A percentile compares a stretch with the other conserved stretches of the same genome.
Conservation (phyloP, 1,140 invertebrate genomes). For the Riptortus pedestris region DNA sequence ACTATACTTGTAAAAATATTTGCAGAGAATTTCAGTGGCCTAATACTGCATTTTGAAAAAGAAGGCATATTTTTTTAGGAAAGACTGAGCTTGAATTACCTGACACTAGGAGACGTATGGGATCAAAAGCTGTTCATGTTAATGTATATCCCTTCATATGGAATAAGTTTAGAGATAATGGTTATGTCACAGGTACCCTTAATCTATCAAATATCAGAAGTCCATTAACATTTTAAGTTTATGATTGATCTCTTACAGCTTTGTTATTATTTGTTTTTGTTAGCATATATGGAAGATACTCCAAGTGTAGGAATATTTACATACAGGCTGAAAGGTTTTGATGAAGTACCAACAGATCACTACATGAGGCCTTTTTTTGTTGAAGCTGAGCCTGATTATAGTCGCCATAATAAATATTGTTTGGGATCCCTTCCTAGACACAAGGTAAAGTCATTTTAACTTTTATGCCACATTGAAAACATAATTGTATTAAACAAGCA, state of each 20-base stretch:
- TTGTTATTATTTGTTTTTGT: too few species aligned
- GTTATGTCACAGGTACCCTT: conserved; percentile 49
- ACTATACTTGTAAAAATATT: too few species aligned
- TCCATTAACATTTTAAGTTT: too few species aligned
- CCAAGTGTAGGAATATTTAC: conserved; percentile 79
- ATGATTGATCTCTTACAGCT: too few species aligned
- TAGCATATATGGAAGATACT: conserved; percentile 78
- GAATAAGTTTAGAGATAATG: conserved; percentile 58
- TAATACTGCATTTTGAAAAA: too few species aligned
- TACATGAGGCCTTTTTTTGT: conserved; percentile 75
- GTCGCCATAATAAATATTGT: conserved; percentile 53
- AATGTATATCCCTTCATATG: conserved; percentile 73
- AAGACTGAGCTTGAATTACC: conserved; percentile 80
- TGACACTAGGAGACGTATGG: conserved; percentile 66
- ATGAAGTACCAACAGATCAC: conserved; percentile 72
- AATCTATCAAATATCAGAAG: too few species aligned
- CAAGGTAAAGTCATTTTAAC: conserved; percentile 43
- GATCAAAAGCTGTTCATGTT: conserved; percentile 52
- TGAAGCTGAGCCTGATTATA: conserved; percentile 38
- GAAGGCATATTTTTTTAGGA: conserved; percentile 39
- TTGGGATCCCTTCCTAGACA: conserved; percentile 67
- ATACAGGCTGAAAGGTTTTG: conserved; percentile 81
- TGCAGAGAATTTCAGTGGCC: too few species aligned
- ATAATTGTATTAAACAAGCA: too few species aligned
- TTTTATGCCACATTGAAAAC: too few species aligned